Evolutionary conservation across 2,113 vertebrate species (phyloP), one percentile per base, ranked within the genome.

Genomic region (Tychaedon coryphoeus): DNA sequence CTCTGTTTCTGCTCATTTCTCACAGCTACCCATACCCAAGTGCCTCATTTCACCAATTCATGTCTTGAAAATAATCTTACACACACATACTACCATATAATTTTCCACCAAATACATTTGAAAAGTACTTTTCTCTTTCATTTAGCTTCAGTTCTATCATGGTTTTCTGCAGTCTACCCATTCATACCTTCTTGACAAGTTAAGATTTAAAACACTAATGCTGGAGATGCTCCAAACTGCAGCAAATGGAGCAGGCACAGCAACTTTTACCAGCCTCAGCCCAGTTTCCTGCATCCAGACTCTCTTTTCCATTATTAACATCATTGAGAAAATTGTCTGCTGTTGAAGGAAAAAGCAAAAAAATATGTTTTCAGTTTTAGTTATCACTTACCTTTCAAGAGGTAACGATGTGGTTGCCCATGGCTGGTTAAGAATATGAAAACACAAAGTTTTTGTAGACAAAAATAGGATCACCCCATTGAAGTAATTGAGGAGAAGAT

Each of bases 401-500:
- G 53, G 25, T 5, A 43, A 48, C 0, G 0, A 43, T 4, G 4
- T 31, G 6, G 5, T 57, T 72, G 47, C 12, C 19, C 8, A 18
- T 4, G 4, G 29, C 31, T 19, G 31, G 10, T n/a, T 65, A 69
- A 64, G 26, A 24, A 64, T 58, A 45, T 1, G 25, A 43, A 33
- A 85, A 34, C 16, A 75, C 31, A 26, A 85, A 56, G 5, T 53
- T 53, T 69, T 20, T 33, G 5, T 6, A 19, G 23, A 56, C 22
- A 79, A 31, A 91, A 86, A 25, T 12, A 58, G 28, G 25, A 73
- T 20, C 19, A 56, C 20, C 17, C 8, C 20, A 43, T 28, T 19
- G 3, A 31, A 10, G 4, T 3, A 48, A 10, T 0, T 57, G 2
- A 86, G 20, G 0, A 73, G 5, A 56, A 76, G 16, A 57, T 0